phyloP scores from a whole-genome alignment of 2,888 invertebrate species.

The Chrysolina oricalcia region DNA sequence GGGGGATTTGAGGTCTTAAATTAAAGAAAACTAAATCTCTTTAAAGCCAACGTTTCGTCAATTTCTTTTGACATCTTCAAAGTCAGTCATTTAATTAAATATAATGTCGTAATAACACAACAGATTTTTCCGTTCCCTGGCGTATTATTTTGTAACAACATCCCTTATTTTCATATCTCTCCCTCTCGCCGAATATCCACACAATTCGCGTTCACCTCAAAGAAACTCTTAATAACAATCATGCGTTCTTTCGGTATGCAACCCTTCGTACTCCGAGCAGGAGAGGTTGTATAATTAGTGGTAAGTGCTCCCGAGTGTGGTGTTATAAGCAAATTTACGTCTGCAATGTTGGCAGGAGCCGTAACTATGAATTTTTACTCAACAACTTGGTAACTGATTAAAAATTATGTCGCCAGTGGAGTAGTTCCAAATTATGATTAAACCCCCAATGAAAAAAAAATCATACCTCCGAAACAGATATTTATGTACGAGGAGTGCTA shows the following conservation, averaged over 20 bases:
- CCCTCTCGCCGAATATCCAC: background rate
- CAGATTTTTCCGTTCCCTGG: too few species aligned
- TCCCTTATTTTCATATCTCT: background rate
- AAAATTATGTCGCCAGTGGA: slow-evolving; percentile 36
- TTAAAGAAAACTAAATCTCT: too few species aligned
- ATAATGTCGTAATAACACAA: too few species aligned
- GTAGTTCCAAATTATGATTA: slow-evolving; percentile 4
- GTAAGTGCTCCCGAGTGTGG: slow-evolving; percentile 50
- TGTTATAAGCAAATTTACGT: slow-evolving; percentile 49
- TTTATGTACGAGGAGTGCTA: too few species aligned
- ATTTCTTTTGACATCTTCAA: too few species aligned
- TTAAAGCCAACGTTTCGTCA: too few species aligned
- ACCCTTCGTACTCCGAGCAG: slow-evolving; percentile 47
- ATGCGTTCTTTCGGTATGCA: slow-evolving; percentile 42
- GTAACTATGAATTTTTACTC: slow-evolving; percentile 39
- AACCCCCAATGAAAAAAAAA: background rate
- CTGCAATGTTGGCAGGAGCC: slow-evolving; percentile 41
- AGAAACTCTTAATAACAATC: slow-evolving; percentile 44
- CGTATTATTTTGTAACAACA: background rate
- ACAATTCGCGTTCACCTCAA: background rate
- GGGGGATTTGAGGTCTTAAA: too few species aligned
- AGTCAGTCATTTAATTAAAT: too few species aligned
- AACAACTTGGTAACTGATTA: slow-evolving; percentile 38
- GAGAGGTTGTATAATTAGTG: slow-evolving; percentile 54
- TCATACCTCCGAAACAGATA: background rate